Evolutionary conservation across 2,888 invertebrate genomes (phyloP), one percentile per base, ranked within the genome.

Genomic region (Stenchaetothrips biformis): DNA sequence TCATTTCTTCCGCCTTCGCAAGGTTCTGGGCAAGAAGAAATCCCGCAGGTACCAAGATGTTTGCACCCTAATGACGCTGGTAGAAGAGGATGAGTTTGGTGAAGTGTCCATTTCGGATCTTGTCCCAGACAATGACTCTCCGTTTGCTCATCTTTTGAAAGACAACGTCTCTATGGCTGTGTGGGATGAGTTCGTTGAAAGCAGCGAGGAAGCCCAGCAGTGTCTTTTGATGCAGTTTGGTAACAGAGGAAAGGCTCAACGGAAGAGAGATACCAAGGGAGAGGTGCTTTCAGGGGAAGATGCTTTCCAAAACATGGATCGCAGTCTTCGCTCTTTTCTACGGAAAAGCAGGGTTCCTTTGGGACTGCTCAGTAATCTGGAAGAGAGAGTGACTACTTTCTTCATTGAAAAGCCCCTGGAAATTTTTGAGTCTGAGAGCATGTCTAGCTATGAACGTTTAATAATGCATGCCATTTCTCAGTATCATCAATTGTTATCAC

Each of bases 391-490:
- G 67, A 74, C 67, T 7, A 8, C 67, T 25, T 74, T 74, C 67
- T 74, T 74, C 25, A 9, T 74, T 7, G 67, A 74, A 21, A 7
- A 21, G 8, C 67, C 67, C 11, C 11, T 74, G 25, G 67, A 74
- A 74, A 74, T 74, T 25, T 74, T 74, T 74, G 25, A 25, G 6
- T 74, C 67, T 74, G 67, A 25, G 25, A 74, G 25, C 53, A 82
- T 83, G 6, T 85, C 85, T 47, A 85, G 85, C 82, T 86, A 86
- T 83, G 85, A 86, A 78, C 83, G 86, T 80, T 82, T 86, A 80
- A 82, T 86, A 59, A 82, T 86, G 47, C 86, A 85, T 83, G 86
- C 85, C 16, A 84, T 86, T 83, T 86, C 86, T 79, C 85, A 86
- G 81, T 86, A 86, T 81, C 86, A 86, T 82, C 83, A 83, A 80